Conservation (phyloP, 2,888 invertebrate genomes). For the Coenonympha arcania region DNA sequence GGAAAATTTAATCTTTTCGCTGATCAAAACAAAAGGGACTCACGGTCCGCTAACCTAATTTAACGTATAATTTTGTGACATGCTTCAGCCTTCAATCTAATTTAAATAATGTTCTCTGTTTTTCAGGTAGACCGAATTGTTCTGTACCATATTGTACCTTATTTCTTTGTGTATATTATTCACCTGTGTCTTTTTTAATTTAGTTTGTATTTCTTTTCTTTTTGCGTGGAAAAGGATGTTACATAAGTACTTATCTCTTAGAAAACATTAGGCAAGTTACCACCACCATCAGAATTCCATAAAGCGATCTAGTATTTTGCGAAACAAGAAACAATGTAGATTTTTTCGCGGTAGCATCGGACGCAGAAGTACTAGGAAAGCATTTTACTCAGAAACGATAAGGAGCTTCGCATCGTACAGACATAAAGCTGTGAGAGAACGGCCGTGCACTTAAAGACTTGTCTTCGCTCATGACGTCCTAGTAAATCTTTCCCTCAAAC, state of each 20-base stretch:
- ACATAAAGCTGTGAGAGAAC: constrained; percentile 61
- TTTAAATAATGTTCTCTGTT: constrained; percentile 39
- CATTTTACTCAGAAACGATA: constrained; percentile 62
- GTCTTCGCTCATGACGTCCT: constrained; percentile 34
- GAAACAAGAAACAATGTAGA: constrained; percentile 39
- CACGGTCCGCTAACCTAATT: constrained; percentile 53
- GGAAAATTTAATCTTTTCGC: constrained; percentile 66
- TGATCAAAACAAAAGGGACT: constrained; percentile 59
- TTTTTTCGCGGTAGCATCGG: constrained; percentile 32
- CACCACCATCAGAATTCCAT: constrained; percentile 10
- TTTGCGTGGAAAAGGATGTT: too few relatives aligned
- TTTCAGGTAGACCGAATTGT: constrained; percentile 41
- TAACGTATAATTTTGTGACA: constrained; percentile 33
- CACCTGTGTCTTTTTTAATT: too few relatives aligned
- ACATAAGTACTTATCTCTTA: too few relatives aligned
- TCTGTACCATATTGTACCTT: constrained; percentile 20
- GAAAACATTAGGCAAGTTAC: too few relatives aligned
- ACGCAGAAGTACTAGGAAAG: constrained; percentile 46
- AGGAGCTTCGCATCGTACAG: constrained; percentile 57
- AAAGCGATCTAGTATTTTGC: constrained; percentile 21
- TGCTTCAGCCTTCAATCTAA: constrained; percentile 35
- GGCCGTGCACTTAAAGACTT: constrained; percentile 56
- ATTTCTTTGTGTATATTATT: too few relatives aligned
- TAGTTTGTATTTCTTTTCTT: too few relatives aligned
- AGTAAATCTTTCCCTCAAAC: constrained; percentile 1